phyloP scores from a whole-genome alignment of 2,888 invertebrate genomes.

The Nebria brevicollis region DNA sequence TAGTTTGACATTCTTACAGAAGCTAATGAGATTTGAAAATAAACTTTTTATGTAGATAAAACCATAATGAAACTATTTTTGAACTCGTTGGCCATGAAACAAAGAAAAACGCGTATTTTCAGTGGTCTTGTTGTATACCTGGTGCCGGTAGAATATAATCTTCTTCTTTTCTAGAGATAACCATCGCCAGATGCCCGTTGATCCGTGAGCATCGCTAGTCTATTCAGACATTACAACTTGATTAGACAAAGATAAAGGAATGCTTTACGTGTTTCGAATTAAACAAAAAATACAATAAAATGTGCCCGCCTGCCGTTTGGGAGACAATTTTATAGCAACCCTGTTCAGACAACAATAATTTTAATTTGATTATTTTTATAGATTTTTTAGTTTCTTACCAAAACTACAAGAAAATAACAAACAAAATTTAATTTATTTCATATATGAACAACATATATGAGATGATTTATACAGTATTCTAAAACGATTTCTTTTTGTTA shows the following conservation, averaged over 20 bases:
- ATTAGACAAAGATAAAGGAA: constrained; percentile 46
- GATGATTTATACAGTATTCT: too few relatives aligned
- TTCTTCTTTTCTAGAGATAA: constrained; percentile 8
- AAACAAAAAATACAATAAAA: constrained; percentile 12
- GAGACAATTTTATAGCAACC: neutral
- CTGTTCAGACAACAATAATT: neutral
- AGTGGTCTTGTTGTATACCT: neutral
- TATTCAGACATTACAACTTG: constrained; percentile 43
- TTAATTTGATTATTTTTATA: neutral
- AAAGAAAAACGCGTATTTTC: neutral
- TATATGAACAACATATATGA: too few relatives aligned
- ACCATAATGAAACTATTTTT: too few relatives aligned
- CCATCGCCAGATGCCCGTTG: constrained; percentile 7
- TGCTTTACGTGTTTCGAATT: constrained; percentile 44
- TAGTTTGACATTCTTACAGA: too few relatives aligned
- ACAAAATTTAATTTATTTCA: neutral
- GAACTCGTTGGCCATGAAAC: too few relatives aligned
- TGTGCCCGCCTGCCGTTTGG: constrained; percentile 10
- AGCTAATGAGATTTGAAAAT: too few relatives aligned
- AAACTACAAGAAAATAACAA: neutral
- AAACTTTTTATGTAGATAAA: too few relatives aligned
- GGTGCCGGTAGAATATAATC: constrained; percentile 26
- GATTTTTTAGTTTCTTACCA: neutral
- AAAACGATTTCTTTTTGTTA: too few relatives aligned
- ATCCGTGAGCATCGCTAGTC: constrained; percentile 31